Evolutionary conservation across 2,888 invertebrate genomes (phyloP), one percentile per base, ranked within the genome.

Genomic region (Ligdia adustata): DNA sequence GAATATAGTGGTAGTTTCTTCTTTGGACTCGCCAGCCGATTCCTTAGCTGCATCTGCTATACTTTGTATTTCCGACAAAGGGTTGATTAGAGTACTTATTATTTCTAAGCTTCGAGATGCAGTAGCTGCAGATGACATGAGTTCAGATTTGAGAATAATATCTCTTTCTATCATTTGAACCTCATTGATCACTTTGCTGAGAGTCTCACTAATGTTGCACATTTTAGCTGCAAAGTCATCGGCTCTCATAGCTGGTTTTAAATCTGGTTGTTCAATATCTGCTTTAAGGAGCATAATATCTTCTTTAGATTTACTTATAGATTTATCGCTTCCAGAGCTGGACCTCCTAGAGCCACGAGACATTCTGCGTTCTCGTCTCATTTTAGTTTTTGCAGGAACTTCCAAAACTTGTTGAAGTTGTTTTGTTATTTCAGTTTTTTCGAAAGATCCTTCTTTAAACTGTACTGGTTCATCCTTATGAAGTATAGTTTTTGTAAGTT

Each of bases 61-160:
- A 28, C 91, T 92, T 59, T 93, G 92, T 24, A 94, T 92, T 73
- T 93, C 93, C 41, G 90, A 91, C 7, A 94, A 69, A 0, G 94
- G 94, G 20, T 92, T 91, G 4, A 91, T 82, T 14, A 94, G 75
- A 64, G 92, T 93, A 32, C 88, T 90, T 6, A 94, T 91, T 15
- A 94, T 92, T 71, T 93, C 93, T 51, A 94, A 87, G 64, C 94
- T 94, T 63, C 92, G 91, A 41, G 93, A 92, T 0, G 93, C 93
- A 2, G 94, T 92, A 13, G 93, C 91, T 5, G 93, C 91, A 0
- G 93, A 92, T 64, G 94, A 92, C 91, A 94, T 93, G 51, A 93
- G 80, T 33, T 92, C 91, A 4, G 94, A 93, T 70, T 94, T 93
- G 2, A 92, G 77, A 28, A 92, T 80, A 4, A 94, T 91, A 74